Percentiles rank a stretch among this genome's conserved stretches.
Conservation (phyloP, 2,797 vertebrate genomes). For the Manis crassicaudata region DNA sequence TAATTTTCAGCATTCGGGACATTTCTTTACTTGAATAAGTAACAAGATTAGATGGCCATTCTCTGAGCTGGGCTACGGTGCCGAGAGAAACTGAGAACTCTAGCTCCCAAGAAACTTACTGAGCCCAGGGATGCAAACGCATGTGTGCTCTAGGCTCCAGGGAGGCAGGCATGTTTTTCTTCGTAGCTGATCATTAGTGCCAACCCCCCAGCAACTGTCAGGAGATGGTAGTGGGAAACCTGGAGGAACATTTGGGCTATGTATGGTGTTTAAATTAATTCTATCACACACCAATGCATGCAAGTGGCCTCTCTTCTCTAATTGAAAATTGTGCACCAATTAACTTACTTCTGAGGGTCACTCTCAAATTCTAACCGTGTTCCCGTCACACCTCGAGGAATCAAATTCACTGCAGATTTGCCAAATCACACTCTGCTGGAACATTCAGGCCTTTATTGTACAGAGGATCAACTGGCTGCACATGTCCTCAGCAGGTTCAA, state of each 20-base stretch:
- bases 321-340: neutral
- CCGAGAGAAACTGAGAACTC: neutral
- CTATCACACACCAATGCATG: neutral
- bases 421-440: accelerated
- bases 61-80: accelerated
- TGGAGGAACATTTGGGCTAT: neutral
- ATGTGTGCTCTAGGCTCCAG: accelerated
- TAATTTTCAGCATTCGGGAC: neutral
- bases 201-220: neutral
- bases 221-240: neutral
- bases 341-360: neutral
- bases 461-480: accelerated
- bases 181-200: neutral
- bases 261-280: neutral
- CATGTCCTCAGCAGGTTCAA: neutral
- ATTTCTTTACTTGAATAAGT: neutral
- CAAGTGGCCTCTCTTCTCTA: neutral
- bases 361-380: neutral
- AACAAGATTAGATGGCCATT: neutral
- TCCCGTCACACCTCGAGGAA: accelerated
- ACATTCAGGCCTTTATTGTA: accelerated
- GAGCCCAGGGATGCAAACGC: no score
- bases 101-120: neutral
- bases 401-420: neutral
- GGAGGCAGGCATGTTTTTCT: accelerated